Evolutionary conservation across 2,888 invertebrate genomes (phyloP).

Genomic region (Cheilosia vernalis): DNA sequence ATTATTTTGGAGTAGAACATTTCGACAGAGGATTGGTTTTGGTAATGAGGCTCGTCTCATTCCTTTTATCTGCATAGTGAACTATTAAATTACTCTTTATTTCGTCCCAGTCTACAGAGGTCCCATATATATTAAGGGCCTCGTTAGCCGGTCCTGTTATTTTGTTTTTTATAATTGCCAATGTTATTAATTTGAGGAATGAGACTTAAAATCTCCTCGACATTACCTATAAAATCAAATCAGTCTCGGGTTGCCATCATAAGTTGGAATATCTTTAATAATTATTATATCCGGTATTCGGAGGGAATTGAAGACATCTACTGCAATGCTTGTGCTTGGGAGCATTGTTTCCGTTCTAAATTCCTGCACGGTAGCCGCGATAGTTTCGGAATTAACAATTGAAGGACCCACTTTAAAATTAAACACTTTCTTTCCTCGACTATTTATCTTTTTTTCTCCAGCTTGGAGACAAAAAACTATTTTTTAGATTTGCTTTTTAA

Average conservation of each 20-base stretch:
- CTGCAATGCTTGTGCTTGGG: neutral
- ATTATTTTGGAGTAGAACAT: constrained; percentile 54
- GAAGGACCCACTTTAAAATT: too few relatives aligned
- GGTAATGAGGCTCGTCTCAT: constrained; percentile 61
- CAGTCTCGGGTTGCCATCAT: constrained; percentile 55
- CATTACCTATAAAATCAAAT: constrained; percentile 60
- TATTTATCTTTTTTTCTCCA: too few relatives aligned
- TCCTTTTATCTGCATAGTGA: constrained; percentile 66
- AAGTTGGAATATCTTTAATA: constrained; percentile 68
- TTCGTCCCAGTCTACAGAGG: constrained; percentile 53
- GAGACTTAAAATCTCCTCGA: constrained; percentile 46
- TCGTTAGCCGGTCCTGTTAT: constrained; percentile 72
- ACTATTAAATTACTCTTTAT: constrained; percentile 72
- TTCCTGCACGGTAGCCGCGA: too few relatives aligned
- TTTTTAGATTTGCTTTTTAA: too few relatives aligned
- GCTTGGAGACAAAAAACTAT: too few relatives aligned
- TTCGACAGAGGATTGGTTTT: constrained; percentile 45
- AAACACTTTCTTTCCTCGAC: too few relatives aligned
- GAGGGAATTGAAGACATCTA: constrained; percentile 41
- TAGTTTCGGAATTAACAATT: too few relatives aligned
- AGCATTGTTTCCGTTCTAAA: too few relatives aligned
- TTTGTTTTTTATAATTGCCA: constrained; percentile 62
- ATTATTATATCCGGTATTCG: constrained; percentile 72
- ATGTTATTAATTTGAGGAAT: constrained; percentile 38
- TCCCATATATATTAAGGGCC: constrained; percentile 71